Base-by-base conservation (phyloP, 2,113 vertebrate species). In the Turdus rufiventris region DNA sequence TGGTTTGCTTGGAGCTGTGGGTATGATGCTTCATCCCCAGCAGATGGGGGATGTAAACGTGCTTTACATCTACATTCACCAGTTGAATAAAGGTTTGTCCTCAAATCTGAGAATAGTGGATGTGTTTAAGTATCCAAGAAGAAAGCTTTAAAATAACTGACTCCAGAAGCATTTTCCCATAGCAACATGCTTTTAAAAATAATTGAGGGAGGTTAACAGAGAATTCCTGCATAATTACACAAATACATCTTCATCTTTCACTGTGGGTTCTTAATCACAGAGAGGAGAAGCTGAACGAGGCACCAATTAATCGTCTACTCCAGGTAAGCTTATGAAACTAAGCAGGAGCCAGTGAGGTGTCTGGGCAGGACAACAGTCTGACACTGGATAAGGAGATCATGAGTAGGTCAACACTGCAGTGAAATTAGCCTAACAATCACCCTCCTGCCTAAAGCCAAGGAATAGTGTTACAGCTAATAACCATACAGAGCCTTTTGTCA, bases 181-280 rank as follows among this genome's bases (percentile, higher is more conserved):
- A 89, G 94, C 85, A 95, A 95, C 87, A 20, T 33, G 24, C 36
- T 82, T 89, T 94, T 79, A 88, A 95, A 96, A 91, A 84, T 95
- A 91, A 88, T 84, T 93, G 67, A 63, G 67, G 77, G 67, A 82
- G 36, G 38, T 91, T 93, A 91, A 88, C 17, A 43, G 77, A 88
- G 81, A 89, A 85, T 51, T 70, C 66, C 73, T 78, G 80, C 66
- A 75, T 85, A 89, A 87, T 92, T 85, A 76, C 25, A 81, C 43
- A 89, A 84, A 81, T 60, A 45, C 1, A 0, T 61, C 42, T 68
- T 85, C 42, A 42, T 72, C 28, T 63, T 42, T 50, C 57, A 38
- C 53, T 28, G 19, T 18, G 29, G 8, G 19, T 12, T 85, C 60
- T 91, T 74, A 60, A 47, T 36, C 28, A 63, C 40, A 48, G 29